These are phyloP conservation scores for Rhodeus uyekii DNA, from an alignment of 2,797 vertebrate species.

Conservation along the genomic window DNA sequence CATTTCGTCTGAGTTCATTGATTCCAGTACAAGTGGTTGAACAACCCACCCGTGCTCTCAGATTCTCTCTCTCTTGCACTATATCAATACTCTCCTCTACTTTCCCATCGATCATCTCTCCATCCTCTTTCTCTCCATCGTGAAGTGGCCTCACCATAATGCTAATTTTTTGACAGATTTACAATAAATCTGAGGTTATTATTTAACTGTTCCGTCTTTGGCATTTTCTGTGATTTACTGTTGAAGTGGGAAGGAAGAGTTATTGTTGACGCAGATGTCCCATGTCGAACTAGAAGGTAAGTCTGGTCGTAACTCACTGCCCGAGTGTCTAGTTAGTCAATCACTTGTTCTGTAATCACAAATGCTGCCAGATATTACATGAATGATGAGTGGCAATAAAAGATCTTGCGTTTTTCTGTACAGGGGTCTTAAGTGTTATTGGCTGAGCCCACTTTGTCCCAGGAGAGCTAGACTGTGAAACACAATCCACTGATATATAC, in stretches of 20 bases:
- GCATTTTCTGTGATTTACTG: slow-evolving; percentile 74
- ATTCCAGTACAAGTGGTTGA: slow-evolving; percentile 42
- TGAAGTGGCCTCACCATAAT: slow-evolving; percentile 69
- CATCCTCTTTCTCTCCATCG: slow-evolving; percentile 65
- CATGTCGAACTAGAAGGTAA: slow-evolving; percentile 72
- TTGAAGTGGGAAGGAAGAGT: slow-evolving; percentile 71
- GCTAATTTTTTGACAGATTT: slow-evolving; percentile 74
- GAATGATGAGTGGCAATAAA: slow-evolving; percentile 94
- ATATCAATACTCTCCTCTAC: slow-evolving; percentile 74
- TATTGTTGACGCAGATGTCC: slow-evolving; percentile 77
- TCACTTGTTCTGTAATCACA: slow-evolving; percentile 98
- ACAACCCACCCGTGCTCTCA: slow-evolving; percentile 22
- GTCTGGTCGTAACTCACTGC: slow-evolving; percentile 90
- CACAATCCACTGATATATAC: slow-evolving; percentile 79
- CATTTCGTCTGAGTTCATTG: slow-evolving; percentile 28
- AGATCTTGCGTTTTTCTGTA: slow-evolving; percentile 82
- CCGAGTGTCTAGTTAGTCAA: slow-evolving; percentile 96
- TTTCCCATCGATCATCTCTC: slow-evolving; percentile 70
- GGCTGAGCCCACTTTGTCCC: slow-evolving; percentile 80
- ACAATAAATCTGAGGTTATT: slow-evolving; percentile 77
- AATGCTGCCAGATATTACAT: slow-evolving; percentile 94
- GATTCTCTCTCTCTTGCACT: slow-evolving; percentile 65
- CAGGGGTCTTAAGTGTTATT: slow-evolving; percentile 85
- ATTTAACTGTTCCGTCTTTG: slow-evolving; percentile 78
- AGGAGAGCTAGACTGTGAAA: slow-evolving; percentile 79